Base-by-base conservation (phyloP, 2,888 invertebrate genomes). In the Allygus modestus region DNA sequence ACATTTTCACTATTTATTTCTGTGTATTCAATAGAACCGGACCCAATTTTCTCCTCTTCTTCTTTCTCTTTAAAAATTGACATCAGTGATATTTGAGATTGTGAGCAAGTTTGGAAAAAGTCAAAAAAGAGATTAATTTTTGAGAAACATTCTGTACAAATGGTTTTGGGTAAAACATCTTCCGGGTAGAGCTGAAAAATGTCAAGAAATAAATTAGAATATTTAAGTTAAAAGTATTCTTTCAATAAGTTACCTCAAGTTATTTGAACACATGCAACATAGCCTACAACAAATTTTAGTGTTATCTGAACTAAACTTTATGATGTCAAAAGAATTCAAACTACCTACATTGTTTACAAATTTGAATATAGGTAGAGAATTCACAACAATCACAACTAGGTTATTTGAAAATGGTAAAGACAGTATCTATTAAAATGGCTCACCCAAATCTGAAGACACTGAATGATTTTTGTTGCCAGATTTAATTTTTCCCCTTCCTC, bases 371-470 rank as follows among this genome's bases (percentile, higher is more conserved):
- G 20, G 20, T 2, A 31, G 12, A 65, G 31, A n/a, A 71, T 37
- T 37, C 37, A 11, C 37, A 37, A 37, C n/a, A 37, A 37, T 4
- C 37, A 7, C 9, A 9, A 46, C 15, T 46, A 15, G 46, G 12
- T 17, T 46, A 17, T 46, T 46, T 31, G 65, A 65, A 31, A 2
- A 28, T 31, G 26, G 65, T 65, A 65, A 65, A 65, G 65, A 65
- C 65, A 65, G 28, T 28, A 28, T 65, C 4, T 28, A 65, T 65
- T 65, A 65, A 65, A 54, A 86, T 82, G 12, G 37, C 88, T 87
- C 86, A 89, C 89, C 87, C 87, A 87, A 81, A 89, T 89, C 86
- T 89, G 89, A 84, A 89, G 87, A 86, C 89, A 89, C 46, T 89
- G 88, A 54, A 87, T 87, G 12, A 89, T 89, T 86, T 88, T 89